A percentile compares a stretch with the other conserved stretches of the same genome.
phyloP scores from a whole-genome alignment of 2,888 invertebrate genomes.

The Drosophila formosana region DNA sequence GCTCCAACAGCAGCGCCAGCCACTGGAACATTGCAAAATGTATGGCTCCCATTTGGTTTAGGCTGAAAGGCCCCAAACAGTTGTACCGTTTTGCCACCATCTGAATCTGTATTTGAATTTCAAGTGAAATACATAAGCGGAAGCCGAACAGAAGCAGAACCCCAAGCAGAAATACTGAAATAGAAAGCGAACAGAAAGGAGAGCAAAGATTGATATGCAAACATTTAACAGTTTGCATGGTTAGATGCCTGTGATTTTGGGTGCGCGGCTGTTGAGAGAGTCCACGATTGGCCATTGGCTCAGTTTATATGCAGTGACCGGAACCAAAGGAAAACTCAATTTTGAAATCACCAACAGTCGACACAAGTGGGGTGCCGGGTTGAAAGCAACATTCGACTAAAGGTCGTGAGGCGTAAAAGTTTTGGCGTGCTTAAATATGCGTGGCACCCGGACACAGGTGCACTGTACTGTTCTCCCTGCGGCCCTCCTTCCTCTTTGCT shows the following conservation, averaged over 20 bases:
- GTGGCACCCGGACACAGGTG: conserved; percentile 71
- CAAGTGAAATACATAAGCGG: background rate
- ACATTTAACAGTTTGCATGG: conserved; percentile 71
- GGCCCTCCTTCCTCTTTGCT: background rate
- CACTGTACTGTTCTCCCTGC: conserved; percentile 3
- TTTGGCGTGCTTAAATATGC: conserved; percentile 68
- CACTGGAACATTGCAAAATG: conserved; percentile 63
- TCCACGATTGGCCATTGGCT: conserved; percentile 36
- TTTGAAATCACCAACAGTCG: conserved; percentile 35
- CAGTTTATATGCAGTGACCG: conserved; percentile 57
- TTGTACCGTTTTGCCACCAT: conserved; percentile 31
- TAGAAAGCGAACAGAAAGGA: conserved; percentile 15
- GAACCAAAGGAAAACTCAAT: conserved; percentile 51
- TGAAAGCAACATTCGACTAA: conserved; percentile 6
- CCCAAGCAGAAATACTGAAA: background rate
- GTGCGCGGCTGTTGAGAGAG: conserved; percentile 9
- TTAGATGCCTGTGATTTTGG: conserved; percentile 64
- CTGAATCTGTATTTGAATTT: conserved; percentile 16
- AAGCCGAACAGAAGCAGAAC: background rate
- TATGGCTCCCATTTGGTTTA: conserved; percentile 72
- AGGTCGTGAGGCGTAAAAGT: conserved; percentile 52
- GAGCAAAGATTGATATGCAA: conserved; percentile 73
- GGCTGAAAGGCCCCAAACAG: conserved; percentile 46
- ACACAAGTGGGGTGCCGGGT: background rate
- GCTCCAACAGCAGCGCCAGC: conserved; percentile 32